Percentiles rank a stretch among this genome's conserved stretches.
Conservation (phyloP, 1,140 invertebrate genomes). For the Calephelis nemesis region DNA sequence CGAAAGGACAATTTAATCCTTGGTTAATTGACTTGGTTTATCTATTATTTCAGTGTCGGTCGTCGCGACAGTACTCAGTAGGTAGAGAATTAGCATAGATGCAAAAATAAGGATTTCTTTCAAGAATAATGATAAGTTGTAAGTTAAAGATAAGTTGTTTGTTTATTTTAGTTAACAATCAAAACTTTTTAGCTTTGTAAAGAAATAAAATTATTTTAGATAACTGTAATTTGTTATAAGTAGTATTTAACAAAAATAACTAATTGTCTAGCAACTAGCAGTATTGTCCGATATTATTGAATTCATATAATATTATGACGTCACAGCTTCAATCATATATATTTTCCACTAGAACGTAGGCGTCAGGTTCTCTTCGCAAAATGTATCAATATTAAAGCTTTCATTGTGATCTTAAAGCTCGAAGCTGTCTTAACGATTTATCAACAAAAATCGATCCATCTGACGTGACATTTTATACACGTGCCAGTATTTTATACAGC, state of each 20-base stretch:
- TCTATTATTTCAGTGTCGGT: no score
- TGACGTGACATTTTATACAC: constrained; percentile 62
- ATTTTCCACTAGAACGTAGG: constrained; percentile 63
- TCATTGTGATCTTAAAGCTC: constrained; percentile 70
- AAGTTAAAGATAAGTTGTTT: no score
- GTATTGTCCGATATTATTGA: not conserved
- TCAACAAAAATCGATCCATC: constrained; percentile 30
- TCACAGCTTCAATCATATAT: constrained; percentile 13
- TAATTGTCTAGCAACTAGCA: not conserved
- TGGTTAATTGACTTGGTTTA: no score
- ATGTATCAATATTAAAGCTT: constrained; percentile 58
- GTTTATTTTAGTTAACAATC: no score
- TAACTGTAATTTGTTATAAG: no score
- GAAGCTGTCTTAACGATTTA: constrained; percentile 20
- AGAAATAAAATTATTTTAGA: no score
- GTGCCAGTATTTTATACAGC: constrained; percentile 60
- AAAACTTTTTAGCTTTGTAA: no score
- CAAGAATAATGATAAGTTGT: no score
- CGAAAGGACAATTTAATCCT: no score
- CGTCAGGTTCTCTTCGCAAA: constrained; percentile 28
- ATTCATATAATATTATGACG: not conserved
- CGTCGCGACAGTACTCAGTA: no score
- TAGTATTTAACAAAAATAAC: not conserved
- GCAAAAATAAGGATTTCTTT: no score
- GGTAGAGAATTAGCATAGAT: no score